Evolutionary conservation across 2,888 invertebrate species (phyloP), one percentile per base, ranked within the genome.

Genomic region (Spodoptera exigua): DNA sequence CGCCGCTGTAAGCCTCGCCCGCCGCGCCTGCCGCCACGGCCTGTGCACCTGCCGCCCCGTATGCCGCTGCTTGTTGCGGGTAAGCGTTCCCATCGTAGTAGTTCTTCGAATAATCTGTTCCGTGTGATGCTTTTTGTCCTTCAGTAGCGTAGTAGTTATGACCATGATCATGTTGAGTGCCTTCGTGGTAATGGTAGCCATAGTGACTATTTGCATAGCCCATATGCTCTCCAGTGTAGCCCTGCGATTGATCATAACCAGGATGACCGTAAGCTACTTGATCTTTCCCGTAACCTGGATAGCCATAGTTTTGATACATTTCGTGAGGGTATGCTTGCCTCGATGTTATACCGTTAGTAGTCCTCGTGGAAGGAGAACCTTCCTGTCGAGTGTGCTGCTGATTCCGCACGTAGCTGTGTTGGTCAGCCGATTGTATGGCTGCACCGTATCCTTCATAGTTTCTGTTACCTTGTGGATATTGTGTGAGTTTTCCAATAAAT

Each of bases 251-350:
- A 70, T 95, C 88, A 87, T 95, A 94, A 37, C 95, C 95, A 55
- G 96, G 95, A 73, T 95, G 95, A 2, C 94, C 95, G 65, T 95
- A 95, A 2, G 89, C 91, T 32, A 85, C 89, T 65, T 95, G 95
- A 39, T 95, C 95, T 62, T 95, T 94, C 13, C 93, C 93, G 70
- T 94, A 94, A 46, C 92, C 91, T 27, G 95, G 92, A 66, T 94
- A 94, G 27, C 95, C 95, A 72, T 95, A 94, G 65, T 92, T 90
- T 63, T 95, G 95, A 61, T 95, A 94, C 80, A 94, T 89, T 81
- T 95, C 95, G 81, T 88, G 95, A 35, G 92, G 90, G 58, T 93
- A 94, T 32, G 89, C 80, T 74, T 88, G 94, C 61, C 85, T 86
- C 14, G 91, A 83, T 16, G 87, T 89, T 41, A 90, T 80, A 11